Base-by-base conservation (phyloP, 2,888 invertebrate species). In the Epinotia ramella region DNA sequence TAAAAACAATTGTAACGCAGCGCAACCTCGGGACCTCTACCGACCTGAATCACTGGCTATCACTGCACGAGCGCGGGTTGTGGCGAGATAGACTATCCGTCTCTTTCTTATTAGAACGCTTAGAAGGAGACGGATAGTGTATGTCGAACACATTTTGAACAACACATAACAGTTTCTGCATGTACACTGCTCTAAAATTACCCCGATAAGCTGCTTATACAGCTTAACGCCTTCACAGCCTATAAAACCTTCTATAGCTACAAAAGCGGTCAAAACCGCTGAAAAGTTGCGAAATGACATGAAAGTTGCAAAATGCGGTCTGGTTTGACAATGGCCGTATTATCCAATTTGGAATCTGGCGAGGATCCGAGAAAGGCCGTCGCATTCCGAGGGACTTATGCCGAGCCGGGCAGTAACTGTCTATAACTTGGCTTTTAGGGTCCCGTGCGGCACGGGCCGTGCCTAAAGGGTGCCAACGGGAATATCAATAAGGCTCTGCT, bases 261-360 rank as follows among this genome's bases (percentile, higher is more conserved):
- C 53, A n/a, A 53, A 53, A 53, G 40, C 59, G 59, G 18, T 40
- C 69, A 62, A 60, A 70, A 70, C 13, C 24, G 24, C 62, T 63
- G 60, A 70, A 70, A 64, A 59, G 59, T 73, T 73, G 28, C 73
- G 66, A 66, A 73, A 73, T 66, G 56, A 20, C 62, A 66, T 66
- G 66, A 59, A 59, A 20, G 62, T 70, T 63, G 60, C 62, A 68
- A 62, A 73, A 73, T 73, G 73, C 68, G 24, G 73, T 68, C 73
- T 68, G 67, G 73, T 68, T 73, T 73, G 73, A 73, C 73, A 73
- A 73, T 73, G 73, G 73, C 73, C 73, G 73, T 68, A 68, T 63
- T 73, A 56, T 73, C 73, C 73, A 73, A 73, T 66, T 67, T 68
- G 62, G 73, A 53, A 33, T 73, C 66, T 0, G 66, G 40, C 66